Evolutionary conservation across 2,113 vertebrate species (phyloP).

Genomic region (Oncorhynchus keta): DNA sequence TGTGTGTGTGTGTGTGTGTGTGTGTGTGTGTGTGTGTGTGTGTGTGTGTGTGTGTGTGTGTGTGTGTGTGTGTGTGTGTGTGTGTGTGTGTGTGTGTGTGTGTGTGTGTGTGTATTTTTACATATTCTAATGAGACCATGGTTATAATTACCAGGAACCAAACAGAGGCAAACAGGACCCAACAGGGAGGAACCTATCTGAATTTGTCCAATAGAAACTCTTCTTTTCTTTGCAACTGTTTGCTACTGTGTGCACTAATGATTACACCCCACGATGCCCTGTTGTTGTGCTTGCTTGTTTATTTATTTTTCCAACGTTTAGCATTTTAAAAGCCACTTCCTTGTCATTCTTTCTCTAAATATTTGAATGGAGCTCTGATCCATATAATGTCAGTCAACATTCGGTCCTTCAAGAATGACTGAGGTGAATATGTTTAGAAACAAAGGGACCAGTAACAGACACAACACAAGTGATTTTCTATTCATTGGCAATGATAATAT

Average conservation of each 20-base stretch:
- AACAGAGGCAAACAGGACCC: no score
- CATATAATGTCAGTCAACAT: neutral
- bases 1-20: neutral
- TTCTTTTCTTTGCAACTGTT: no score
- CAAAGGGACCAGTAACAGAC: neutral
- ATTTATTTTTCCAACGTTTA: neutral
- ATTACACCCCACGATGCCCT: no score
- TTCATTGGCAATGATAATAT: neutral
- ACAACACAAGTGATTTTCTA: neutral
- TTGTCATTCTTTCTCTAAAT: neutral
- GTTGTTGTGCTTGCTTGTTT: no score
- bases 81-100: neutral
- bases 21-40: neutral
- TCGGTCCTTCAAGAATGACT: neutral
- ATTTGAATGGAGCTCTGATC: neutral
- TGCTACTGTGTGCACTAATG: no score
- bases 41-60: neutral
- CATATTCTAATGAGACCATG: no score
- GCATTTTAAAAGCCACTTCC: neutral
- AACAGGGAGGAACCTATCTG: no score
- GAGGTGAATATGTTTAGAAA: neutral
- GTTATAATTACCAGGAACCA: no score
- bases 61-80: neutral
- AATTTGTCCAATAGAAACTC: no score
- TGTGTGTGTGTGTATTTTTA: neutral